Evolutionary conservation across 2,797 vertebrate species (phyloP).

Genomic region (Coregonus sp.): DNA sequence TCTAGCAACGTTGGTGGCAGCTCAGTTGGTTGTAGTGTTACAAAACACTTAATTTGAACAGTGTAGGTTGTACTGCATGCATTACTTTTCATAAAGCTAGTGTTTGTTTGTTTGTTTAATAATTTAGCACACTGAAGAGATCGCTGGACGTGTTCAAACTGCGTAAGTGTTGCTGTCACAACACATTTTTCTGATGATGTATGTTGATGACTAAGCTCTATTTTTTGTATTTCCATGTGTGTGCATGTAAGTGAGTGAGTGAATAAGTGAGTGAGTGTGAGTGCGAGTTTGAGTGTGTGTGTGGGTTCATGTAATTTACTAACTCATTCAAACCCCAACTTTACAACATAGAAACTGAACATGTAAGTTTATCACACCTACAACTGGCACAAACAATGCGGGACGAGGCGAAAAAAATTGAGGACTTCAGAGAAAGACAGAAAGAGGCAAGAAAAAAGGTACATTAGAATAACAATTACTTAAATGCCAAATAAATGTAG

Average conservation of each 20-base stretch:
- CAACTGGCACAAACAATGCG: constrained; percentile 87
- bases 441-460: constrained; percentile 90
- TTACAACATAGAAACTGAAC: constrained; percentile 82
- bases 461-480: neutral
- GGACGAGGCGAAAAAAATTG: constrained; percentile 91
- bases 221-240: neutral
- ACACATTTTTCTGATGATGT: neutral
- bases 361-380: constrained; percentile 85
- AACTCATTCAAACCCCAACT: neutral
- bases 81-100: neutral
- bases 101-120: constrained; percentile 26
- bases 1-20: no score
- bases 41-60: neutral
- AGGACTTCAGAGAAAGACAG: constrained; percentile 93
- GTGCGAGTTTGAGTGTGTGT: neutral
- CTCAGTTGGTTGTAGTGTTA: no score
- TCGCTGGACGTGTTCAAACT: constrained; percentile 92
- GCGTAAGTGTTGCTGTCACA: constrained; percentile 79
- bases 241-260: no score
- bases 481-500: neutral
- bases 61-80: neutral
- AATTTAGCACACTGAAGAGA: constrained; percentile 85
- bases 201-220: neutral
- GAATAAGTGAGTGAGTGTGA: no score
- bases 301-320: constrained; percentile 1